phyloP scores from a whole-genome alignment of 2,113 vertebrate genomes.

The Felis catus region DNA sequence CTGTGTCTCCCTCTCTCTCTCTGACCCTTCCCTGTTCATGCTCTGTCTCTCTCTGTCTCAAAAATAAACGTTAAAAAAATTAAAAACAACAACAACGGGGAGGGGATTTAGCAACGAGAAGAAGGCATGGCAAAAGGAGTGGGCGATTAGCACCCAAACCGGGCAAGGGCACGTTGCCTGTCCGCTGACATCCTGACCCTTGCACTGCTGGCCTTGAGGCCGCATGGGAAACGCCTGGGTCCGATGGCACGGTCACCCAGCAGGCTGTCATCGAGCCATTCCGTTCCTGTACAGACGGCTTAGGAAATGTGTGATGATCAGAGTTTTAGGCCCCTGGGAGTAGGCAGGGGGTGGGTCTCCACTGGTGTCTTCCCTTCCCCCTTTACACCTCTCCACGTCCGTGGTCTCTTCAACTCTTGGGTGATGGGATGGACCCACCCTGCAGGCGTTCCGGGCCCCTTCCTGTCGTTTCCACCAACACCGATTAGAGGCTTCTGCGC shows the following conservation, averaged over 20 bases:
- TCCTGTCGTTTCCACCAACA: not conserved
- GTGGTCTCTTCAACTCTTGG: not conserved
- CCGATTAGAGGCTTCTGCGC: not conserved
- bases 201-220: not conserved
- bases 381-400: not conserved
- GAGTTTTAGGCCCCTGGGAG: not conserved
- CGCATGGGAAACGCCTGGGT: not conserved
- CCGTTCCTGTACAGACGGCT: not conserved
- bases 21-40: too few species aligned
- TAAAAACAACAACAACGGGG: not conserved
- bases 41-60: too few species aligned
- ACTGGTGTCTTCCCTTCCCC: not conserved
- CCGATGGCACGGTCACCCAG: accelerated
- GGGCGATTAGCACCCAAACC: too few species aligned
- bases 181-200: too few species aligned
- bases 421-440: not conserved
- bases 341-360: not conserved
- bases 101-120: not conserved
- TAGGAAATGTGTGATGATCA: not conserved
- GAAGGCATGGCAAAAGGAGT: not conserved
- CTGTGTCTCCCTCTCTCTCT: too few species aligned
- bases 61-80: too few species aligned
- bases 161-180: not conserved
- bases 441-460: not conserved
- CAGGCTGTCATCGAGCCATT: not conserved